Evolutionary conservation across 1,140 invertebrate species (phyloP).

Genomic region (Aphis gossypii): DNA sequence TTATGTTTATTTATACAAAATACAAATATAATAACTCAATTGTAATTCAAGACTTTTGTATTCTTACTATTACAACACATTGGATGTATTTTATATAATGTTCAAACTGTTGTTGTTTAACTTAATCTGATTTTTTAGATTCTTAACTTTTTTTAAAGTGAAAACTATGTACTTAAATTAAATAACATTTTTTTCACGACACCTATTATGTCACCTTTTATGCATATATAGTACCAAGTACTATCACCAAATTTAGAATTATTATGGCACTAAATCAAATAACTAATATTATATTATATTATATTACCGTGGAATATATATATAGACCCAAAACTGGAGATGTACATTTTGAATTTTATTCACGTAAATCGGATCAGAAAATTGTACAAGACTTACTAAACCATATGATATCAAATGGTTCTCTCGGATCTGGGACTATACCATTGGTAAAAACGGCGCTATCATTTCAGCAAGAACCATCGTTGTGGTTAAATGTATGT

Average conservation of each 20-base stretch:
- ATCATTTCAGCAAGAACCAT: constrained; percentile 39
- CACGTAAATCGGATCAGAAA: constrained; percentile 36
- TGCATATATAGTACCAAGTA: neutral
- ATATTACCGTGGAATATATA: neutral
- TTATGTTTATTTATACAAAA: neutral
- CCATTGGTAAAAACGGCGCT: constrained; percentile 4
- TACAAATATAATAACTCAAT: neutral
- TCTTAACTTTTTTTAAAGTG: neutral
- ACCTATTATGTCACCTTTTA: neutral
- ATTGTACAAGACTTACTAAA: constrained; percentile 33
- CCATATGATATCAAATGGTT: constrained; percentile 40
- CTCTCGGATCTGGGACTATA: neutral
- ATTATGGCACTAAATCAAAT: neutral
- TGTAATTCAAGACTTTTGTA: neutral
- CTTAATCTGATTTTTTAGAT: neutral
- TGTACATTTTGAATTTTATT: constrained; percentile 50
- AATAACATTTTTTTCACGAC: neutral
- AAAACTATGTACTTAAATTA: too few relatives aligned
- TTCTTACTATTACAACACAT: neutral
- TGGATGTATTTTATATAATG: neutral
- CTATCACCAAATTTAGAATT: neutral
- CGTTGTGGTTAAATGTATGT: constrained; percentile 46
- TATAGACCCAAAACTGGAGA: constrained; percentile 39
- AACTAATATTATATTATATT: neutral
- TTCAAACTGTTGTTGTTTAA: neutral